Conservation (phyloP, 2,888 invertebrate species). For the Brachyptera putata region DNA sequence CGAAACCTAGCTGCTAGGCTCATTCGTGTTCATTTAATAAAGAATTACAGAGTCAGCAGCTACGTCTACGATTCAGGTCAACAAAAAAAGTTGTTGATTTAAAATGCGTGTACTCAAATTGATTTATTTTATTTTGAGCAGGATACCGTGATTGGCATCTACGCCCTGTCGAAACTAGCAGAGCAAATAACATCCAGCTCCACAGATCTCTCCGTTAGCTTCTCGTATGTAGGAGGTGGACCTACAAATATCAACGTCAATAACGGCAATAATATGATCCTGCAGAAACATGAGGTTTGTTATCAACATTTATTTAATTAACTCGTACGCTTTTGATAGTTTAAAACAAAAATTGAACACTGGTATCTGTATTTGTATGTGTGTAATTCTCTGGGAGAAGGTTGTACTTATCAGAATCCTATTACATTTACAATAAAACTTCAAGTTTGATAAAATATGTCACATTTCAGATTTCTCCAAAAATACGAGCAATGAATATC, state of each 20-base stretch:
- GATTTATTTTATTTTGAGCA: conserved; percentile 39
- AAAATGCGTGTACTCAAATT: too few species aligned
- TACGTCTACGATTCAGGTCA: neutral
- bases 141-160: conserved; percentile 71
- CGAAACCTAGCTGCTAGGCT: too few species aligned
- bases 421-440: neutral
- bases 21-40: neutral
- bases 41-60: neutral
- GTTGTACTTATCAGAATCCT: neutral
- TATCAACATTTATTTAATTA: too few species aligned
- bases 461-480: neutral
- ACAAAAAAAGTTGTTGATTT: too few species aligned
- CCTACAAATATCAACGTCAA: conserved; percentile 59
- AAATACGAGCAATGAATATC: too few species aligned
- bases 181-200: conserved; percentile 51
- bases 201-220: conserved; percentile 51
- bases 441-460: neutral
- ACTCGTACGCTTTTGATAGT: too few species aligned
- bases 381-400: too few species aligned
- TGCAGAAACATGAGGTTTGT: conserved; percentile 72
- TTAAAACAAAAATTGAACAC: too few species aligned
- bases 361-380: too few species aligned
- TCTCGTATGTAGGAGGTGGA: conserved; percentile 46
- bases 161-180: conserved; percentile 64
- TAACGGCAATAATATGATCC: conserved; percentile 71